Base-by-base conservation (phyloP, 2,888 invertebrate genomes). In the Synanthedon tipuliformis region DNA sequence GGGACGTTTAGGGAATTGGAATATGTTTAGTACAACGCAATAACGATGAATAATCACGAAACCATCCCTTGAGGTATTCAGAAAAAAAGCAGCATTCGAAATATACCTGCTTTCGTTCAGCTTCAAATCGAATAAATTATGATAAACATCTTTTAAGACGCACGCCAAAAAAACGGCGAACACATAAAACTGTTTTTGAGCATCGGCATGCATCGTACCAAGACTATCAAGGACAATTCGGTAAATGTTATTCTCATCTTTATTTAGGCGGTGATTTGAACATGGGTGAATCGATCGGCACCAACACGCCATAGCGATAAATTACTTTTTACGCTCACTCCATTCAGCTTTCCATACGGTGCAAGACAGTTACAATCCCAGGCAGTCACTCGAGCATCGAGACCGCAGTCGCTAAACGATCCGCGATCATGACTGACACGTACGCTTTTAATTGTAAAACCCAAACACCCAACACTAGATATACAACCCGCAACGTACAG, bases 271-370 rank as follows among this genome's bases (percentile, higher is more conserved):
- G 64, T 66, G 60, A 66, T 67, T 68, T 70, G 66, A 65, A 64
- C 34, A 64, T 65, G 64, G 66, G 66, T 59, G 66, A 73, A 85
- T 85, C 84, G 86, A 86, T 85, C 75, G 73, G 59, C 58, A 62
- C 56, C 70, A 66, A 70, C 85, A 86, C 85, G 85, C 84, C 59
- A 84, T 70, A 64, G 61, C 79, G 70, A 83, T 84, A 79, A 81
- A 79, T 82, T 79, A 83, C 81, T 86, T 85, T 85, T 84, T 82
- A 76, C 73, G 73, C 65, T 73, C 70, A 67, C 71, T 76, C 63
- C 58, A 68, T 64, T 68, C 68, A 70, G 66, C 49, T 72, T 65
- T 62, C 68, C 71, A 70, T 71, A 50, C 65, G 61, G 59, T 68
- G 69, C 74, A 75, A 75, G 78, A 69, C 71, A 40, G 16, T 71